Percentiles rank a stretch among this genome's conserved stretches.
phyloP scores from a whole-genome alignment of 2,888 invertebrate species.

The Stegophylla sp. region DNA sequence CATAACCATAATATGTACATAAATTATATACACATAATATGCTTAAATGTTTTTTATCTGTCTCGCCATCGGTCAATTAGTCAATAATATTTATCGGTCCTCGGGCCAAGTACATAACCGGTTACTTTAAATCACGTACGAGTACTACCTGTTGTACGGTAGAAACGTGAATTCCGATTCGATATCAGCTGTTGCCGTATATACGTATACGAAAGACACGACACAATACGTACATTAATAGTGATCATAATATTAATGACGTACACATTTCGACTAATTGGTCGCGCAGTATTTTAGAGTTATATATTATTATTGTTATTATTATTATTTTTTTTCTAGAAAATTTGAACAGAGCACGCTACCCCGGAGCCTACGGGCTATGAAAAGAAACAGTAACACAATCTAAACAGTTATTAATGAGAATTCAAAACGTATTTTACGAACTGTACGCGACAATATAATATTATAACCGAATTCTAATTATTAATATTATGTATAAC shows the following conservation, averaged over 20 bases:
- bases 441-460: too few species aligned
- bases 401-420: too few species aligned
- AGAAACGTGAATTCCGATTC: neutral
- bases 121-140: neutral
- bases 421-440: too few species aligned
- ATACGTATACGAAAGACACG: slow-evolving; percentile 20
- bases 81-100: slow-evolving; percentile 25
- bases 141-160: too few species aligned
- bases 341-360: neutral
- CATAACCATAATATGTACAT: neutral
- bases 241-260: slow-evolving; percentile 27
- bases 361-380: too few species aligned
- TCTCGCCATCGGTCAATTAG: slow-evolving; percentile 20
- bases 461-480: too few species aligned
- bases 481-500: too few species aligned
- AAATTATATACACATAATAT: slow-evolving; percentile 3
- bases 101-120: slow-evolving; percentile 28
- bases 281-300: neutral
- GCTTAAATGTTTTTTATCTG: slow-evolving; percentile 19
- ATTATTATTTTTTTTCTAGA: slow-evolving; percentile 18
- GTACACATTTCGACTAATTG: neutral
- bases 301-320: neutral
- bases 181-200: neutral
- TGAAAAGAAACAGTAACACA: too few species aligned
- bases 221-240: neutral